Conservation (phyloP, 2,888 invertebrate species). For the Luperina testacea region DNA sequence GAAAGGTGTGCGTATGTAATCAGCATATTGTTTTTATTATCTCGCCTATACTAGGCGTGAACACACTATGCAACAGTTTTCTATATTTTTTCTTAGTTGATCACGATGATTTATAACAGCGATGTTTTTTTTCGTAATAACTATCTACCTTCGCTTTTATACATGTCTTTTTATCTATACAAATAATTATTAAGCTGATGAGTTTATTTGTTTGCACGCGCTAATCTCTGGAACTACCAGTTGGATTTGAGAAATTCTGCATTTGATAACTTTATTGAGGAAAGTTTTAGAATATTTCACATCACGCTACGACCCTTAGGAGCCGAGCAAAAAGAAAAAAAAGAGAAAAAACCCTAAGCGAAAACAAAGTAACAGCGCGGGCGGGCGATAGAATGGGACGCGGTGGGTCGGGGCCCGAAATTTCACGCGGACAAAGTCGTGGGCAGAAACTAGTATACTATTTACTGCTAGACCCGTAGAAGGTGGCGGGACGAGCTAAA, state of each 20-base stretch:
- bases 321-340: neutral
- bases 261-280: neutral
- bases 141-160: neutral
- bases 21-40: neutral
- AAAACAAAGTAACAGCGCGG: neutral
- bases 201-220: neutral
- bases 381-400: neutral
- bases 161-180: neutral
- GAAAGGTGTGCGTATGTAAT: neutral
- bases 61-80: neutral
- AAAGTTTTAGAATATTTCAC: neutral
- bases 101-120: neutral
- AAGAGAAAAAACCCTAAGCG: neutral
- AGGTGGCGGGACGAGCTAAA: neutral
- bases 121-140: neutral
- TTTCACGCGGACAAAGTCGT: neutral
- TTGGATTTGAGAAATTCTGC: neutral
- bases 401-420: neutral
- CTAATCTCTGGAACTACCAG: neutral
- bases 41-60: neutral
- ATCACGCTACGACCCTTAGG: neutral
- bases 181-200: neutral
- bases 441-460: neutral
- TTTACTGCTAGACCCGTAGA: neutral
- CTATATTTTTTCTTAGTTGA: neutral